Evolutionary conservation across 2,797 vertebrate genomes (phyloP).

Genomic region (Echiichthys vipera): DNA sequence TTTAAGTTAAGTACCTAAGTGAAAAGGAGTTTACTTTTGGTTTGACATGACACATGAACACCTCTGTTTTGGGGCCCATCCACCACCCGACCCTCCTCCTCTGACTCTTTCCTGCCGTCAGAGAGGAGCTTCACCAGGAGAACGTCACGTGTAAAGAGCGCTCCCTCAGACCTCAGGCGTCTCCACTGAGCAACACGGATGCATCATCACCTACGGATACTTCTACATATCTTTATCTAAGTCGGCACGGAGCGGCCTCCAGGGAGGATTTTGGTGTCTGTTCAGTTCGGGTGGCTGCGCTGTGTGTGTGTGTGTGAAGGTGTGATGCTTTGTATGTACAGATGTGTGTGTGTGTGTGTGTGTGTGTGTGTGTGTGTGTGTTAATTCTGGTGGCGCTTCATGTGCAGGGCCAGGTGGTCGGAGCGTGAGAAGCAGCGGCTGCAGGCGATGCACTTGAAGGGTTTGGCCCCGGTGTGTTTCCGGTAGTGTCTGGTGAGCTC

Average conservation of each 20-base stretch:
- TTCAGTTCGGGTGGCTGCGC: background rate
- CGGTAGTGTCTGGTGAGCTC: conserved; percentile 94
- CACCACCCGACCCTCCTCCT: too few species aligned
- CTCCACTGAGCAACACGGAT: background rate
- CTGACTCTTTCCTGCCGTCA: background rate
- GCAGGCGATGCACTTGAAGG: conserved; percentile 92
- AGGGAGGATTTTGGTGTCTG: conserved; percentile 25
- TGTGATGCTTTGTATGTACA: conserved; percentile 1
- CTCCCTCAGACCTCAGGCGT: background rate
- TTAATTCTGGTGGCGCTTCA: conserved; percentile 94
- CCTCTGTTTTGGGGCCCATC: too few species aligned
- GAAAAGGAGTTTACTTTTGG: too few species aligned
- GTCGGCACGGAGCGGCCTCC: background rate
- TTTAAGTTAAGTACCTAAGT: too few species aligned
- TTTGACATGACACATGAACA: too few species aligned
- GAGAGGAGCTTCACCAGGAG: background rate
- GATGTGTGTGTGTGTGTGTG: background rate
- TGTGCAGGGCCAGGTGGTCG: conserved; percentile 94
- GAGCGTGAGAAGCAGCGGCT: conserved; percentile 96
- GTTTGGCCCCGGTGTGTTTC: conserved; percentile 95
- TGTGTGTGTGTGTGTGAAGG: background rate
- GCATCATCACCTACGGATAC: too few species aligned
- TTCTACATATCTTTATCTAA: background rate
- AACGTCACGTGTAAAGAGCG: background rate
- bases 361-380: background rate